Percentiles rank a stretch among this genome's conserved stretches.
Conservation (phyloP, 2,797 vertebrate species). For the Varecia variegata region DNA sequence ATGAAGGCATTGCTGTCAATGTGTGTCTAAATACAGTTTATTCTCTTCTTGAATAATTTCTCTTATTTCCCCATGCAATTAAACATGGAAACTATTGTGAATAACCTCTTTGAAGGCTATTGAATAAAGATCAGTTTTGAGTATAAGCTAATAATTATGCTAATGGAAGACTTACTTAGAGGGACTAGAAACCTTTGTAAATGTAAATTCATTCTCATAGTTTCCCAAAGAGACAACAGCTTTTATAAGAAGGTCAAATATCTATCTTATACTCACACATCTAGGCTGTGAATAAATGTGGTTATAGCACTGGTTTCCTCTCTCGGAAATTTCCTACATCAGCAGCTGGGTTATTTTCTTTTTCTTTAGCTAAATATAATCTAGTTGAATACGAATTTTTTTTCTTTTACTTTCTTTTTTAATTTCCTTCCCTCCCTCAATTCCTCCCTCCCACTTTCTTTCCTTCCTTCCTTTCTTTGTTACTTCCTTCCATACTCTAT, state of each 20-base stretch:
- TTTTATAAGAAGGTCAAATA: constrained; percentile 67
- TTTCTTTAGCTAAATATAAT: constrained; percentile 12
- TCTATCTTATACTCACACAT: constrained; percentile 52
- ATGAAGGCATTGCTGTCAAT: neutral
- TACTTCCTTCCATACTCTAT: neutral
- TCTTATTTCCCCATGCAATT: neutral
- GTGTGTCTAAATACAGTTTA: neutral
- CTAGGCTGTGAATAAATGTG: constrained; percentile 52
- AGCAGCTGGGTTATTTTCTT: neutral
- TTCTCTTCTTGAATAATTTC: neutral
- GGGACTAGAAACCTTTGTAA: neutral
- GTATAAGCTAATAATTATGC: neutral
- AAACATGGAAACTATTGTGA: neutral
- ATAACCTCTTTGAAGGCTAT: neutral
- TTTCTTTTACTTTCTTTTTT: constrained; percentile 45
- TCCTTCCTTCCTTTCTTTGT: neutral
- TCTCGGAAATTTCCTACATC: constrained; percentile 61
- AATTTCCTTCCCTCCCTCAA: neutral
- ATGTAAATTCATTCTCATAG: constrained; percentile 36
- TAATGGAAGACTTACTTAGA: neutral
- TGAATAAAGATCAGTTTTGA: neutral
- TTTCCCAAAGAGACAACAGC: constrained; percentile 54
- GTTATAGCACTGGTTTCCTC: constrained; percentile 58
- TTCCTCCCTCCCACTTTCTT: neutral
- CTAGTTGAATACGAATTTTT: neutral